Evolutionary conservation across 2,113 vertebrate species (phyloP).

Genomic region (Cyprinus carpio): DNA sequence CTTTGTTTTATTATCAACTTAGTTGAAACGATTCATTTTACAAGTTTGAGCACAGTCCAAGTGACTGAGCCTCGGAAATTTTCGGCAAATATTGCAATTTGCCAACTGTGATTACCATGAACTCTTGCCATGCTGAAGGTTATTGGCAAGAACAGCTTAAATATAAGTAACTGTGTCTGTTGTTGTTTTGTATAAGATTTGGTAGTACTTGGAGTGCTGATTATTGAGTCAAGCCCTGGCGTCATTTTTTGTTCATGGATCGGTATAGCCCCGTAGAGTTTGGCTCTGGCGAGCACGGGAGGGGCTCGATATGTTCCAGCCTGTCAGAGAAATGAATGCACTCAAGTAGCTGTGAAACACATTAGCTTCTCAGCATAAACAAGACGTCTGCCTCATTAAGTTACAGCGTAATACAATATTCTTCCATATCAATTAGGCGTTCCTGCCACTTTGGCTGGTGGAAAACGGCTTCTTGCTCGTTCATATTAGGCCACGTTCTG

Average conservation of each 20-base stretch:
- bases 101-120: slow-evolving; percentile 3
- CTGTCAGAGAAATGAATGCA: slow-evolving; percentile 55
- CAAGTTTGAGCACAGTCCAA: slow-evolving; percentile 1
- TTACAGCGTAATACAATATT: slow-evolving; percentile 72
- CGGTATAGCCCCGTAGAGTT: slow-evolving; percentile 21
- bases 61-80: background rate
- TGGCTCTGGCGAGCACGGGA: background rate
- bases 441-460: slow-evolving; percentile 63
- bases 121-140: background rate
- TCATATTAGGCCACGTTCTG: slow-evolving; percentile 46
- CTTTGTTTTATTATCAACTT: slow-evolving; percentile 9
- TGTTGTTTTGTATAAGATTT: background rate
- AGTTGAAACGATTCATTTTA: background rate
- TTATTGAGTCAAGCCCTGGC: background rate
- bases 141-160: background rate
- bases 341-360: slow-evolving; percentile 72
- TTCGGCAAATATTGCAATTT: background rate
- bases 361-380: slow-evolving; percentile 73
- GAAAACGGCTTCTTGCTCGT: slow-evolving; percentile 21
- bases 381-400: slow-evolving; percentile 73
- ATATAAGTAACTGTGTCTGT: background rate
- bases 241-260: background rate
- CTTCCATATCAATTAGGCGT: slow-evolving; percentile 74
- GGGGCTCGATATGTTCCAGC: slow-evolving; percentile 18
- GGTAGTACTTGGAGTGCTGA: background rate